Percentiles rank a stretch among this genome's conserved stretches.
Conservation (phyloP, 2,113 vertebrate genomes). For the Pao palembangensis region DNA sequence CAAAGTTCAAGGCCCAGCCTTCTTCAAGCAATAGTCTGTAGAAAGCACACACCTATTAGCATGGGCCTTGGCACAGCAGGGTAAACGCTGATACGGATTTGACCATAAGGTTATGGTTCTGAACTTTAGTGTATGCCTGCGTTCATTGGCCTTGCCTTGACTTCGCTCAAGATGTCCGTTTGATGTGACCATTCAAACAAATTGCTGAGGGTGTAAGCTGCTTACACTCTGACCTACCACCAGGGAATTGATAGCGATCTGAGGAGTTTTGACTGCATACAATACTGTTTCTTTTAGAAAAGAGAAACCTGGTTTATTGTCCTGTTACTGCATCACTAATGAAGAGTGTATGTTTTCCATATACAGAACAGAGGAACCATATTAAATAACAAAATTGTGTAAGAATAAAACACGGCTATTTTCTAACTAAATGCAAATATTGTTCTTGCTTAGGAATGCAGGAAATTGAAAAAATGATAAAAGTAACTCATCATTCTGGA, state of each 20-base stretch:
- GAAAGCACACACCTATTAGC: slow-evolving; percentile 49
- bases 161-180: slow-evolving; percentile 39
- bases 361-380: too few species aligned
- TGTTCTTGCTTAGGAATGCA: too few species aligned
- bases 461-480: too few species aligned
- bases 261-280: slow-evolving; percentile 47
- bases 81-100: slow-evolving; percentile 67
- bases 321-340: slow-evolving; percentile 25
- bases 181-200: slow-evolving; percentile 53
- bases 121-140: slow-evolving; percentile 58
- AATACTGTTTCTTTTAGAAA: not conserved
- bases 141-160: slow-evolving; percentile 58
- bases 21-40: slow-evolving; percentile 32
- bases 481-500: slow-evolving; percentile 7
- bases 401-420: slow-evolving; percentile 28
- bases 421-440: too few species aligned
- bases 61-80: slow-evolving; percentile 50
- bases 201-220: slow-evolving; percentile 51
- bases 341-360: too few species aligned
- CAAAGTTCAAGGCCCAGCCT: slow-evolving; percentile 40
- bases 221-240: slow-evolving; percentile 56
- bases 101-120: slow-evolving; percentile 52
- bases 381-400: not conserved
- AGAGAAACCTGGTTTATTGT: slow-evolving; percentile 43
- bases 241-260: slow-evolving; percentile 42